Evolutionary conservation across 2,113 vertebrate species (phyloP).

Genomic region (Trogon melanurus): DNA sequence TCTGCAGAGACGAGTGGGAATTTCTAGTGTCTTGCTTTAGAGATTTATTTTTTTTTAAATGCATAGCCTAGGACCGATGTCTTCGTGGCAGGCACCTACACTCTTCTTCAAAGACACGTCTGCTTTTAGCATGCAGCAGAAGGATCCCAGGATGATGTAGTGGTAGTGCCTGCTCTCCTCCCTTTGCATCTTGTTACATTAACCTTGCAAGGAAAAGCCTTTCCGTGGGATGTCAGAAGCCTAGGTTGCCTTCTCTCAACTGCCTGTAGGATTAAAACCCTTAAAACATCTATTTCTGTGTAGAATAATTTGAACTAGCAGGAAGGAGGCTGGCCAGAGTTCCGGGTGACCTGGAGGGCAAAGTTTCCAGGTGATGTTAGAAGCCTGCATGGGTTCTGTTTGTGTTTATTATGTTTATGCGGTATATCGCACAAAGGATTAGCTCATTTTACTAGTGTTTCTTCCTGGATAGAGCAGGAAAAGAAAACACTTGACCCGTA

Average conservation of each 20-base stretch:
- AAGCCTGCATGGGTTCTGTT: neutral
- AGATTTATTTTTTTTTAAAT: neutral
- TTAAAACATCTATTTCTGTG: neutral
- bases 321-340: neutral
- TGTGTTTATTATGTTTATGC: neutral
- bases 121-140: neutral
- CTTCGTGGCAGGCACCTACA: neutral
- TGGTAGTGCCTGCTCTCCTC: neutral
- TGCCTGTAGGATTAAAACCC: neutral
- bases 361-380: neutral
- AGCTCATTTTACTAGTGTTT: neutral
- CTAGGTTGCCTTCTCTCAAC: neutral
- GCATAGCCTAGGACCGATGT: neutral
- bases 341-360: too few relatives aligned
- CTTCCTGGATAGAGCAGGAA: neutral
- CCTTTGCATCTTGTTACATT: neutral
- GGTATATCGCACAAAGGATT: too few relatives aligned
- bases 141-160: neutral
- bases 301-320: neutral
- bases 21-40: neutral
- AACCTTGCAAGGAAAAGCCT: neutral
- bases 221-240: neutral
- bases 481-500: too few relatives aligned
- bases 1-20: neutral
- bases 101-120: neutral